Conservation (phyloP, 2,113 vertebrate genomes). For the Odocoileus virginianus region DNA sequence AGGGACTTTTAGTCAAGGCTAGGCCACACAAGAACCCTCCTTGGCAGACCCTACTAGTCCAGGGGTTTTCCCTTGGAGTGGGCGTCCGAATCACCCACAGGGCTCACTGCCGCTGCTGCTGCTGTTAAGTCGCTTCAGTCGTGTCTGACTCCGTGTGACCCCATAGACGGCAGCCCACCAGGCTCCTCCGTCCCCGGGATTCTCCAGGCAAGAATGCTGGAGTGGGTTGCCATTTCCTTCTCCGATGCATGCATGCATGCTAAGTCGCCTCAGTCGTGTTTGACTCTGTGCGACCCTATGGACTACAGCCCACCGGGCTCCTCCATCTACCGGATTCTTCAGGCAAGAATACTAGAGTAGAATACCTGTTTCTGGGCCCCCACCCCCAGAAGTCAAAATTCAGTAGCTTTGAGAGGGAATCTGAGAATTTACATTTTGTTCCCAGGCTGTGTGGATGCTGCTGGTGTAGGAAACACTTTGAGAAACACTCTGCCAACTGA, state of each 20-base stretch:
- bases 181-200: rapidly evolving
- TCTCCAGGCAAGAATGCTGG: not conserved
- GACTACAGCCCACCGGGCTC: not conserved
- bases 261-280: not conserved
- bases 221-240: not conserved
- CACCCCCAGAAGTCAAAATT: not conserved
- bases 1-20: not conserved
- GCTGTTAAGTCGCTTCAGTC: not conserved
- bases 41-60: not conserved
- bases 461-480: not conserved
- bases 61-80: not conserved
- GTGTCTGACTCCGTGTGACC: rapidly evolving
- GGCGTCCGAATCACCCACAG: not conserved
- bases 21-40: not conserved
- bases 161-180: not conserved
- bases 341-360: not conserved
- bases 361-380: not conserved
- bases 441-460: not conserved
- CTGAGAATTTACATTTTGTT: not conserved
- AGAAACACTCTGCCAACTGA: not conserved
- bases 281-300: not conserved
- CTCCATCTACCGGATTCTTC: not conserved
- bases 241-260: not conserved
- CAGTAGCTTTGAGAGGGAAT: not conserved
- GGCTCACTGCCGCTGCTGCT: not conserved